These are phyloP conservation scores for Onchidella celtica DNA, from an alignment of 2,888 invertebrate species.

Conservation along the genomic window DNA sequence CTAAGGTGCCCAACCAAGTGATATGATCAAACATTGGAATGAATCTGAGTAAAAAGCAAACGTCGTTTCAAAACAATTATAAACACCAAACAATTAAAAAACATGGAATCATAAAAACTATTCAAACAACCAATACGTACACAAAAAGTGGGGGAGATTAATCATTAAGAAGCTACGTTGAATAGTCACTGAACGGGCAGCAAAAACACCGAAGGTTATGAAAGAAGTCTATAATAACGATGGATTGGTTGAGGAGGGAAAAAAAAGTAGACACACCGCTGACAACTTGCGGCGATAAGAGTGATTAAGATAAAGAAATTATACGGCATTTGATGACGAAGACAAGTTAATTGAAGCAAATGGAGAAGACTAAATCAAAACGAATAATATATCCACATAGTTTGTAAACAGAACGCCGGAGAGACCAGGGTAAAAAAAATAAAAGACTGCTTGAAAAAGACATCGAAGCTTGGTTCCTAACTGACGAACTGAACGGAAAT, in stretches of 20 bases:
- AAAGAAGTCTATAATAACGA: constrained; percentile 13
- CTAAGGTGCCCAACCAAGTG: constrained; percentile 43
- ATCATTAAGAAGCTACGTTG: constrained; percentile 25
- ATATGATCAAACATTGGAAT: constrained; percentile 54
- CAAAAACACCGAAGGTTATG: constrained; percentile 23
- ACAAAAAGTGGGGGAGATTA: constrained; percentile 18
- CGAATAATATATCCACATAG: background rate
- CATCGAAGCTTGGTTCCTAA: background rate
- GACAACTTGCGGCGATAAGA: background rate
- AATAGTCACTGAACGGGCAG: constrained; percentile 21
- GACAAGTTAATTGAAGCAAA: constrained; percentile 6
- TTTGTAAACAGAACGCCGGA: background rate
- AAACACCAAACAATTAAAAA: constrained; percentile 55
- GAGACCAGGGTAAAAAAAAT: background rate
- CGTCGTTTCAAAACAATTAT: constrained; percentile 42
- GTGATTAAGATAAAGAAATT: background rate
- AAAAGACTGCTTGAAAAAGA: background rate
- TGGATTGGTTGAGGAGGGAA: background rate
- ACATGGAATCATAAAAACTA: constrained; percentile 29
- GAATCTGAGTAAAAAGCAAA: constrained; percentile 51
- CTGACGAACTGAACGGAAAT: background rate
- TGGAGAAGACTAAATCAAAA: background rate
- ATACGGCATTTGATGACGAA: constrained; percentile 18
- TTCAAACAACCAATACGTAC: constrained; percentile 32
- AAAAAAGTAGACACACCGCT: too few relatives aligned